These are phyloP conservation scores for Diploscapter pachys DNA, from an alignment of 1,140 invertebrate genomes.

Conservation along the genomic window DNA sequence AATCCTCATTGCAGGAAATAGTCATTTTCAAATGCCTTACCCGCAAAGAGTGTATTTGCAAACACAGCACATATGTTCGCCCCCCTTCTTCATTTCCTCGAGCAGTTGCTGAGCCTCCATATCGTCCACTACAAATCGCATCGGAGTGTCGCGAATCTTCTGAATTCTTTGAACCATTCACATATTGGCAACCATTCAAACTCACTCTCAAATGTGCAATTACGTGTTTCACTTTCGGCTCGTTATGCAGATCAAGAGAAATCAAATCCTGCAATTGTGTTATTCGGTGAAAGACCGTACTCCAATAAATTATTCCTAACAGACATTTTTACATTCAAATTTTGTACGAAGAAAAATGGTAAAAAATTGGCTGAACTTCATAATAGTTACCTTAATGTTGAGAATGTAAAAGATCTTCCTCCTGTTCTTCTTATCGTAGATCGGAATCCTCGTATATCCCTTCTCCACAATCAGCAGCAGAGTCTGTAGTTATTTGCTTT, in stretches of 20 bases:
- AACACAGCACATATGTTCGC: constrained; percentile 13
- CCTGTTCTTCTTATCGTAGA: constrained; percentile 13
- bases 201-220: neutral
- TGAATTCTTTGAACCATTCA: constrained; percentile 3
- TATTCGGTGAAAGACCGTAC: too few relatives aligned
- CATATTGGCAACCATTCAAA: too few relatives aligned
- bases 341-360: too few relatives aligned
- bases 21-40: neutral
- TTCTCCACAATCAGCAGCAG: constrained; percentile 9
- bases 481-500: neutral
- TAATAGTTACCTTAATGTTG: constrained; percentile 2
- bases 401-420: constrained; percentile 10
- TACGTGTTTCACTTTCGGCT: constrained; percentile 6
- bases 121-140: constrained; percentile 10
- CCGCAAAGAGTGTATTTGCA: constrained; percentile 3
- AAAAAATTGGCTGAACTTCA: too few relatives aligned
- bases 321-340: too few relatives aligned
- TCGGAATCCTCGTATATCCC: constrained; percentile 13
- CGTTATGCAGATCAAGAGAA: neutral
- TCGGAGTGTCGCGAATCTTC: constrained; percentile 1
- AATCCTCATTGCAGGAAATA: too few relatives aligned
- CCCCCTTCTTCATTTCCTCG: constrained; percentile 12
- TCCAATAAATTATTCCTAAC: too few relatives aligned
- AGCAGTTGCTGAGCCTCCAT: constrained; percentile 14
- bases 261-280: neutral